Percentiles rank a stretch among this genome's conserved stretches.
These are phyloP conservation scores for Hydraecia micacea DNA, from an alignment of 2,888 invertebrate species.

Conservation along the genomic window DNA sequence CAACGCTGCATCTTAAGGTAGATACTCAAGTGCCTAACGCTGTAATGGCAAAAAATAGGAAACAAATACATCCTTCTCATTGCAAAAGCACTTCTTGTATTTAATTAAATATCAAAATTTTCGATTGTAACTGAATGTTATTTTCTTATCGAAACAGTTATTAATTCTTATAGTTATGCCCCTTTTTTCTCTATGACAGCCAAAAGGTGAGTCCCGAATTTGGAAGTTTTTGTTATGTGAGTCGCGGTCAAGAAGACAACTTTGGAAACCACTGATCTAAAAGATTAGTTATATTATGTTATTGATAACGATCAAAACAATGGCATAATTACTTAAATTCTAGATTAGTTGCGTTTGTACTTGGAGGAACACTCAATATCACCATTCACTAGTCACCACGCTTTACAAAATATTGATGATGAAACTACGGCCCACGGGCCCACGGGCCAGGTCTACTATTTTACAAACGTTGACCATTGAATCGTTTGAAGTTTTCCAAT, in stretches of 20 bases:
- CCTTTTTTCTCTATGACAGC: background rate
- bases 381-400: background rate
- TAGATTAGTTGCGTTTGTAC: background rate
- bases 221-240: background rate
- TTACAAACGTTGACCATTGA: background rate
- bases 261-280: background rate
- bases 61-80: too few species aligned
- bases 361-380: background rate
- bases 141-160: too few species aligned
- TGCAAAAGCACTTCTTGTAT: too few species aligned
- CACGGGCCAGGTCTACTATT: background rate
- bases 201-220: background rate
- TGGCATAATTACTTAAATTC: background rate
- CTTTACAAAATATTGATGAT: background rate
- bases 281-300: background rate
- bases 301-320: background rate
- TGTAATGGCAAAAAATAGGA: background rate
- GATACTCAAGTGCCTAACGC: background rate
- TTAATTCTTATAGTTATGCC: too few species aligned
- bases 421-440: background rate
- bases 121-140: too few species aligned
- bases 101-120: too few species aligned
- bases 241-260: too few species aligned
- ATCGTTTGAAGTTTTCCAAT: too few species aligned
- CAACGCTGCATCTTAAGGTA: too few species aligned